Base-by-base conservation (phyloP, 2,113 vertebrate species). In the Toxotes jaculatrix region DNA sequence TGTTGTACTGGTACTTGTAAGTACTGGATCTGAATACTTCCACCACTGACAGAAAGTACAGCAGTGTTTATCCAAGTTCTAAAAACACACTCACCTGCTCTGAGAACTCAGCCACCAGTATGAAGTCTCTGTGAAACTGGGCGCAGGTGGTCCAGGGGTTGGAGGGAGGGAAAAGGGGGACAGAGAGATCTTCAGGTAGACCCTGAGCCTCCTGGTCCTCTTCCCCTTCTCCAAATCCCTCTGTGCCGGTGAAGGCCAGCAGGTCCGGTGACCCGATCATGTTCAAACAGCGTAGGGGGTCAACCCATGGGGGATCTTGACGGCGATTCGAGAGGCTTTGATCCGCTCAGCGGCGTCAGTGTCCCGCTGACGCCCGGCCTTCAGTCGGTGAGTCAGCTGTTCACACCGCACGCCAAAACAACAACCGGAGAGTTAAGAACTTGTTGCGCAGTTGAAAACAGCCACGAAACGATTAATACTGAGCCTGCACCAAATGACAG, bases 241-340 rank as follows among this genome's bases (percentile, higher is more conserved):
- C 95, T 11, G 96, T 94, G 87, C 93, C 93, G 69, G 97, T 97
- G 88, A 99, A 98, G 59, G 97, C 97, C 93, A 99, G 93, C 91
- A 99, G 93, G 80, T 99, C 98, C 88, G 98, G 98, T 82, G 98
- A 97, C 59, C 97, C 96, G 90, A 99, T 99, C 98, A 99, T 99
- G 87, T 93, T 96, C 43, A 23, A 36, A 1, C 47, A 8, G 63
- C 19, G 43, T 7, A 1, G 32, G 47, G 19, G 19, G 23, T 85
- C 69, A 62, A 65, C 49, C 73, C 69, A 55, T 63, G 64, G 71
- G 74, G 80, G 53, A 14, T 38, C 10, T 27, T 32, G 11, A 5
- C 23, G 31, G 21, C 0, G 21, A 8, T 6, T 5, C 36, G 9
- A 43, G 43, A 13, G 43, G 6, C 68, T 55, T 1, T 14, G 47